Base-by-base conservation (phyloP, 2,797 vertebrate species). In the Coregonus sp. region DNA sequence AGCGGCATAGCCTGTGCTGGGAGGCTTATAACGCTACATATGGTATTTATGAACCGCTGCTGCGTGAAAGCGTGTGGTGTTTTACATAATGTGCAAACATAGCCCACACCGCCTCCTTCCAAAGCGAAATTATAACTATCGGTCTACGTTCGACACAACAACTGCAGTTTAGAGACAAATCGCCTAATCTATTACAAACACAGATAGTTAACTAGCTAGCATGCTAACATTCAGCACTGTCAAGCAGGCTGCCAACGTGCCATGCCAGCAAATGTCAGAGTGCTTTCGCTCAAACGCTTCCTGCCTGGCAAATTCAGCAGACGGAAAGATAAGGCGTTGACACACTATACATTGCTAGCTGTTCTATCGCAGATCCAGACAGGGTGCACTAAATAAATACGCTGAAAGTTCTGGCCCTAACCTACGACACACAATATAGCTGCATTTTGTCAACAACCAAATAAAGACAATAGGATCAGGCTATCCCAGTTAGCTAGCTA, bases 181-280 rank as follows among this genome's bases (percentile, higher is more conserved):
- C 40, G 65, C 25, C 65, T 15, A 33, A 67, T 15, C 31, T 35
- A 9, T 2, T 47, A 11, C 40, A 5, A 35, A 11, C 7, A n/a
- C 68, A 69, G 16, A 70, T n/a, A 40, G 67, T 25, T 66, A 66
- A 9, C 14, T 35, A 67, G 9, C 2, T 47, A 47, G 65, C 65
- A 15, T 63, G 59, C 59, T 63, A 63, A 29, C 72, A 72, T 75
- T 69, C 84, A 51, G 86, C 87, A 87, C 91, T 89, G 90, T 88
- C 91, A 89, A 77, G 73, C 65, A 16, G 37, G 29, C 50, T 52
- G 51, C 66, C 77, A 63, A 73, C 72, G 72, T 77, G 75, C 54
- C 71, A 84, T 31, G 29, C 25, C 71, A 72, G 25, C 77, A 88
- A 88, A 88, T 87, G 91, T 93, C 91, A 47, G 40, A 47, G 82